Percentiles rank a stretch among this genome's conserved stretches.
phyloP scores from a whole-genome alignment of 2,113 vertebrate genomes.

The Salminus brasiliensis region DNA sequence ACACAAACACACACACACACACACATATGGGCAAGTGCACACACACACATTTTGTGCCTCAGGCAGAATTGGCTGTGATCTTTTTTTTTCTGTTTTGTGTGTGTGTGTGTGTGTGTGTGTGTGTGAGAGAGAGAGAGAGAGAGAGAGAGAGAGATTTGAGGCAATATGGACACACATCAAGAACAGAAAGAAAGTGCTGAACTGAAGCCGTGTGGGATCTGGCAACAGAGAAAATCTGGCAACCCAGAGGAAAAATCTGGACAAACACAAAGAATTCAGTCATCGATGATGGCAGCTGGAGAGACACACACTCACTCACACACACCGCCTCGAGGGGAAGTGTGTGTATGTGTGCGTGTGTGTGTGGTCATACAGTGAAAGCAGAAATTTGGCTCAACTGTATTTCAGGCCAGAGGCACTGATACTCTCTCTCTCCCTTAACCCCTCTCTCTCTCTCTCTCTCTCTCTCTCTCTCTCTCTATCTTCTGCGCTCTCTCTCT shows the following conservation, averaged over 20 bases:
- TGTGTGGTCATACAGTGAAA: background rate
- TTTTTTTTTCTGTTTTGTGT: background rate
- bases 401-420: background rate
- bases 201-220: background rate
- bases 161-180: background rate
- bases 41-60: constrained; percentile 20
- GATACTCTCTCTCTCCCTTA: background rate
- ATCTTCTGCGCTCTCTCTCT: background rate
- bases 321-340: background rate
- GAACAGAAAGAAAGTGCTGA: background rate
- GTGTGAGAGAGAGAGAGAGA: constrained; percentile 7
- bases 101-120: constrained; percentile 10
- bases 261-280: background rate
- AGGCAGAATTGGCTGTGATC: background rate
- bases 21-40: background rate
- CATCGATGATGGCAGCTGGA: background rate
- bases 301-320: background rate
- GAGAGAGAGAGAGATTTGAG: background rate
- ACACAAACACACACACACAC: too few species aligned
- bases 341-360: constrained; percentile 27
- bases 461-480: too few species aligned
- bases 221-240: background rate
- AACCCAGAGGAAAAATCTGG: constrained; percentile 11
- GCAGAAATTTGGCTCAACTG: constrained; percentile 36
- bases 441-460: too few species aligned